phyloP scores from a whole-genome alignment of 1,140 invertebrate species.

The Himalopsyche phryganea region DNA sequence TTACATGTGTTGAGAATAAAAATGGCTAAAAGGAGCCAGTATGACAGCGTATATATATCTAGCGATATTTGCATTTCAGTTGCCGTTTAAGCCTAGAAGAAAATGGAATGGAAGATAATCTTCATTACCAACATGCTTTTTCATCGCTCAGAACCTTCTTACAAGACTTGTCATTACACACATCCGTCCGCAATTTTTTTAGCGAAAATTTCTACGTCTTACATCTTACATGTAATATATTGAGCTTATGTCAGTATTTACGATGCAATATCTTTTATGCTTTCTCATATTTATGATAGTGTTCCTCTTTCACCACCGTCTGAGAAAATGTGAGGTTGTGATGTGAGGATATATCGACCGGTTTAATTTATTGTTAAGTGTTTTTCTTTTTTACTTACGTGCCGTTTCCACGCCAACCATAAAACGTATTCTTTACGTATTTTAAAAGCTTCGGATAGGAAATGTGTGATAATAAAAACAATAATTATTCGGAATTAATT shows the following conservation, averaged over 20 bases:
- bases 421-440: neutral
- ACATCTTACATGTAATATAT: neutral
- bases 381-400: neutral
- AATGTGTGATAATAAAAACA: too few species aligned
- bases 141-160: too few species aligned
- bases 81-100: too few species aligned
- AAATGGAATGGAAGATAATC: too few species aligned
- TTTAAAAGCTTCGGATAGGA: neutral
- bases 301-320: neutral
- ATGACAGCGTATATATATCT: too few species aligned
- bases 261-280: slow-evolving; percentile 24
- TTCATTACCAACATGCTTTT: too few species aligned
- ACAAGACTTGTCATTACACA: too few species aligned
- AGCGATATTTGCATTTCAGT: too few species aligned
- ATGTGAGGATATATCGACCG: neutral
- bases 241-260: slow-evolving; percentile 18
- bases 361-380: neutral
- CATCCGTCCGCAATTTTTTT: too few species aligned
- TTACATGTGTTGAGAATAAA: neutral
- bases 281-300: slow-evolving; percentile 11
- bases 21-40: neutral
- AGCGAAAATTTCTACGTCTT: neutral
- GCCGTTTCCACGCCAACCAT: neutral
- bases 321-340: neutral
- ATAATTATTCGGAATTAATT: too few species aligned